Percentiles rank a stretch among this genome's conserved stretches.
Evolutionary conservation across 2,113 vertebrate genomes (phyloP).

Genomic region (Periophthalmodon schlosseri): DNA sequence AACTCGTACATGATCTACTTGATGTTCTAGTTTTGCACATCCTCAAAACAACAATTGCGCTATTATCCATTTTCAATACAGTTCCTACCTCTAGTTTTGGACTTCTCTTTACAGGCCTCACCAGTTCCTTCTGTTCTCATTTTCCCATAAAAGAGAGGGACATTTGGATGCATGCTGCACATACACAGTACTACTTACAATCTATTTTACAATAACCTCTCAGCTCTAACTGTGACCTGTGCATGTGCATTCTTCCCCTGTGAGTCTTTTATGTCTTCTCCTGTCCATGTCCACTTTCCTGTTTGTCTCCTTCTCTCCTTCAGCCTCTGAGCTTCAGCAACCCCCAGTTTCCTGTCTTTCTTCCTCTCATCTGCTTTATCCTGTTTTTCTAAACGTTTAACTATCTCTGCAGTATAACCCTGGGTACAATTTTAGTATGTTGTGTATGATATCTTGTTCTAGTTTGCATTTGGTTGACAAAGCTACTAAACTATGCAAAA

Average conservation of each 20-base stretch:
- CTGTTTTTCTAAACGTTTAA: conserved; percentile 64
- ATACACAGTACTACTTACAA: neutral
- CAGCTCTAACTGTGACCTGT: neutral
- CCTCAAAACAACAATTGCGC: too few species aligned
- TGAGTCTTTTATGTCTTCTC: conserved; percentile 47
- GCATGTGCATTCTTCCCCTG: conserved; percentile 34
- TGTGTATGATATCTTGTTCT: neutral
- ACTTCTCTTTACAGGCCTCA: too few species aligned
- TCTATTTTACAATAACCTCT: neutral
- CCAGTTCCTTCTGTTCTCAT: too few species aligned
- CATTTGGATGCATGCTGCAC: neutral
- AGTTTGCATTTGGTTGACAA: neutral
- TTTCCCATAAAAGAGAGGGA: too few species aligned
- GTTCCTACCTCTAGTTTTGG: too few species aligned
- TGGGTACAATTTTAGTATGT: conserved; percentile 13
- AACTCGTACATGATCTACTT: too few species aligned
- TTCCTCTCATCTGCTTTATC: conserved; percentile 66
- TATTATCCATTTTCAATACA: too few species aligned
- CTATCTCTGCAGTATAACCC: conserved; percentile 35
- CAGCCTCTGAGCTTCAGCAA: conserved; percentile 47
- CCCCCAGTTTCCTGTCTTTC: conserved; percentile 75
- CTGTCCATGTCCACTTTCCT: conserved; percentile 53
- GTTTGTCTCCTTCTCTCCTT: conserved; percentile 67
- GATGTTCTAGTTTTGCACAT: too few species aligned
- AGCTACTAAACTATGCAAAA: too few species aligned